Conservation (phyloP, 2,113 vertebrate species). For the Manacus vitellinus region DNA sequence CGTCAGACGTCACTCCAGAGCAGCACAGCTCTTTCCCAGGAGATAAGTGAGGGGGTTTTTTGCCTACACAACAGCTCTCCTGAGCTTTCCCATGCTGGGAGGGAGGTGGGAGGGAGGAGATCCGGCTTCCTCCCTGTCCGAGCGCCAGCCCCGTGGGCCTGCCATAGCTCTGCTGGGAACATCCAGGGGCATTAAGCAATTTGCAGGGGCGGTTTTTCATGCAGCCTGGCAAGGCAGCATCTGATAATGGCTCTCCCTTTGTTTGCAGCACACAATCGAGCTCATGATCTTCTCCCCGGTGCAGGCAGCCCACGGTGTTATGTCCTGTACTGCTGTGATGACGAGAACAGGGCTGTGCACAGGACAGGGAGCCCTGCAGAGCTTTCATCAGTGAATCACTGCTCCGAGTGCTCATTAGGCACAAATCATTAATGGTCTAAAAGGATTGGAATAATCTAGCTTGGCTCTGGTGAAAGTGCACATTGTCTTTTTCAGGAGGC, state of each 20-base stretch:
- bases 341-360: background rate
- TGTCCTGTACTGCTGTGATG: conserved; percentile 33
- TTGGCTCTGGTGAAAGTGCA: background rate
- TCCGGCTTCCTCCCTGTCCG: conserved; percentile 8
- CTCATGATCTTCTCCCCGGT: conserved; percentile 38
- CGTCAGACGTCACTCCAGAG: background rate
- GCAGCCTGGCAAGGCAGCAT: background rate
- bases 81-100: conserved; percentile 53
- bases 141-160: background rate
- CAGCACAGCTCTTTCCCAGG: conserved; percentile 52
- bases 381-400: conserved; percentile 30
- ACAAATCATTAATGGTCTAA: conserved; percentile 17
- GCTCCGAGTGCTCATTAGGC: conserved; percentile 1
- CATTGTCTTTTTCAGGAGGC: conserved; percentile 25
- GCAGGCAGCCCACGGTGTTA: conserved; percentile 32
- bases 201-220: conserved; percentile 40
- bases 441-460: background rate
- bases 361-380: conserved; percentile 24
- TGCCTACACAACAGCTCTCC: conserved; percentile 48
- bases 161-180: conserved; percentile 33
- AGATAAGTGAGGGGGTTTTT: conserved; percentile 6
- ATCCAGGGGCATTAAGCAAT: conserved; percentile 52
- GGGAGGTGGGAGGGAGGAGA: conserved; percentile 26
- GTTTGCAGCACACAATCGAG: conserved; percentile 6
- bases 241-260: conserved; percentile 43